Evolutionary conservation across 1,140 invertebrate genomes (phyloP).

Genomic region (Drosophila quadrilineata): DNA sequence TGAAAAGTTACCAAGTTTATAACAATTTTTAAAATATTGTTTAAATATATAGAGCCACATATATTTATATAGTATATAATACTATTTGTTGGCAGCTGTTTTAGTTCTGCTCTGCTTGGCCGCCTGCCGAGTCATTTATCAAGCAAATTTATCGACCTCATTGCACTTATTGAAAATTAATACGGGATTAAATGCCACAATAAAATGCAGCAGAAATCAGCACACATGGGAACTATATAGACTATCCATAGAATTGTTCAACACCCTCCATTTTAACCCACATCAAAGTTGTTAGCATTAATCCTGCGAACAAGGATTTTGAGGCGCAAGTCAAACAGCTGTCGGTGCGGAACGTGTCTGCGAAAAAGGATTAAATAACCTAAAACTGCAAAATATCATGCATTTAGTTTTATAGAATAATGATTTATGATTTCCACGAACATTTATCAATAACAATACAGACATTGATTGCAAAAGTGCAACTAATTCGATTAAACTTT

Average conservation of each 20-base stretch:
- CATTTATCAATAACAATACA: conserved; percentile 51
- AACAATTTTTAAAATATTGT: too few species aligned
- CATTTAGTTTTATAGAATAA: conserved; percentile 68
- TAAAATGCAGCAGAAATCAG: conserved; percentile 68
- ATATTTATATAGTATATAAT: too few species aligned
- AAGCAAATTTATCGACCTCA: conserved; percentile 64
- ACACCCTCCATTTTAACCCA: conserved; percentile 18
- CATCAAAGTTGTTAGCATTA: conserved; percentile 35
- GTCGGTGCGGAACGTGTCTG: conserved; percentile 25
- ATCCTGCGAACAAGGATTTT: conserved; percentile 71
- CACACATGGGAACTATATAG: conserved; percentile 50
- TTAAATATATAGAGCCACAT: too few species aligned
- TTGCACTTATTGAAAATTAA: conserved; percentile 77
- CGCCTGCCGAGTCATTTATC: conserved; percentile 61
- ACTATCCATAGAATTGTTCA: not conserved
- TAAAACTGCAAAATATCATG: too few species aligned
- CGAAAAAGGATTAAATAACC: conserved; percentile 65
- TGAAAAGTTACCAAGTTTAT: too few species aligned
- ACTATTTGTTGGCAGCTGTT: too few species aligned
- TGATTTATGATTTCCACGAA: conserved; percentile 48
- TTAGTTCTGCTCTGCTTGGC: conserved; percentile 19
- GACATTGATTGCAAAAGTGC: conserved; percentile 61
- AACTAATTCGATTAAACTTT: conserved; percentile 65
- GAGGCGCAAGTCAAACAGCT: conserved; percentile 58
- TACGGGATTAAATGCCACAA: conserved; percentile 69